Evolutionary conservation across 1,140 invertebrate species (phyloP).

Genomic region (Penaeus chinensis): DNA sequence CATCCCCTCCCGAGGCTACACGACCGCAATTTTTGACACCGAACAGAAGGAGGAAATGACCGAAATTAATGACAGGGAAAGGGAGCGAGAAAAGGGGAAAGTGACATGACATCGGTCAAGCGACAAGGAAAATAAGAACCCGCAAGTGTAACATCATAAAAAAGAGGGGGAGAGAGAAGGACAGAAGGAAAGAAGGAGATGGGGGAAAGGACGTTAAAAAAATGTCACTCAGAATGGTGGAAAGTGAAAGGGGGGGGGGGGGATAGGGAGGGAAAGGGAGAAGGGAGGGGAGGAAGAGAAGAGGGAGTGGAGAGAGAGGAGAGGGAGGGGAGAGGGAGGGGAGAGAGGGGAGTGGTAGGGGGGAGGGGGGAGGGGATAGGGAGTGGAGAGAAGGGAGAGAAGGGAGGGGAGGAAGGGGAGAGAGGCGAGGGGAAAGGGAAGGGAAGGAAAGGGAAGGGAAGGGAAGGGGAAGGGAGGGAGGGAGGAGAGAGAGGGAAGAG

Average conservation of each 20-base stretch:
- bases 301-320: not conserved
- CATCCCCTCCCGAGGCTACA: too few relatives aligned
- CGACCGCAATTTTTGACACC: too few relatives aligned
- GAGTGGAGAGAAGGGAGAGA: not conserved
- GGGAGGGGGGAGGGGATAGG: too few relatives aligned
- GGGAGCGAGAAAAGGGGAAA: not conserved
- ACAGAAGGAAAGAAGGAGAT: slow-evolving; percentile 5
- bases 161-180: not conserved
- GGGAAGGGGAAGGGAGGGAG: not conserved
- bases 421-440: not conserved
- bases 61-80: not conserved
- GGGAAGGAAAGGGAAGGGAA: not conserved
- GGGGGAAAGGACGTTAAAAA: not conserved
- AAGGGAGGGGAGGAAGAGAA: not conserved
- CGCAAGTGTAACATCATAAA: too few relatives aligned
- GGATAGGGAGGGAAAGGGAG: not conserved
- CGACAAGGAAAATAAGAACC: too few relatives aligned
- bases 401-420: not conserved
- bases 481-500: not conserved
- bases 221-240: slow-evolving; percentile 19
- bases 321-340: not conserved
- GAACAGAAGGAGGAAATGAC: not conserved
- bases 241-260: slow-evolving; percentile 8
- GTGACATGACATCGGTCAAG: too few relatives aligned
- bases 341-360: not conserved